These are phyloP conservation scores for Euleptes europaea DNA, from an alignment of 2,113 vertebrate genomes.

Conservation along the genomic window DNA sequence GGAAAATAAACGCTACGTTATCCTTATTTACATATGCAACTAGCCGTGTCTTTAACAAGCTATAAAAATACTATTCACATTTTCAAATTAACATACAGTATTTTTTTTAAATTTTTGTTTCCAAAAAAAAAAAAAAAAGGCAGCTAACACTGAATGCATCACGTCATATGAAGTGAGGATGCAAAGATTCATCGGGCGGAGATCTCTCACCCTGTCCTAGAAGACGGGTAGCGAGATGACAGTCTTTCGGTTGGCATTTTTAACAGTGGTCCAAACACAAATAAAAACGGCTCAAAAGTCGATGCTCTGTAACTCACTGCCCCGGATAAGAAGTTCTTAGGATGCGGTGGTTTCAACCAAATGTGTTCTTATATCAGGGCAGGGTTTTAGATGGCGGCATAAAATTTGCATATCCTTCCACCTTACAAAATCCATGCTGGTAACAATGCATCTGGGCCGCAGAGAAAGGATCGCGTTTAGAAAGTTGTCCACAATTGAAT, in stretches of 20 bases:
- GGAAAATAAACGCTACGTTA: constrained; percentile 79
- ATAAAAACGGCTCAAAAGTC: constrained; percentile 12
- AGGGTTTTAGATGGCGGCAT: not conserved
- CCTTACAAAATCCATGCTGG: not conserved
- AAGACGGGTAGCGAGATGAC: constrained; percentile 58
- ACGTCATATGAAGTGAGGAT: constrained; percentile 58
- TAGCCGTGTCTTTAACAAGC: constrained; percentile 85
- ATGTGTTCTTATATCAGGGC: not conserved
- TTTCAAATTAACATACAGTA: constrained; percentile 91
- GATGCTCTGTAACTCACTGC: no score
- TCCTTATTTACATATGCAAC: constrained; percentile 92
- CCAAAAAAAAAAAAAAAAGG: constrained; percentile 75
- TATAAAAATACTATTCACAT: constrained; percentile 99
- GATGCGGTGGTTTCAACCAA: not conserved
- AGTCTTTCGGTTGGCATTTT: not conserved
- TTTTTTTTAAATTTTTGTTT: constrained; percentile 69
- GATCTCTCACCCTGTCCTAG: constrained; percentile 34
- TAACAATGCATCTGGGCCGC: not conserved
- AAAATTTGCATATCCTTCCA: constrained; percentile 15
- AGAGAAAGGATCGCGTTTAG: not conserved
- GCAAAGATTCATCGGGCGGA: not conserved
- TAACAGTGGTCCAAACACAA: not conserved
- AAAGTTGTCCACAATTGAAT: not conserved
- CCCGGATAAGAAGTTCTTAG: not conserved
- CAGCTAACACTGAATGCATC: constrained; percentile 83